phyloP scores from a whole-genome alignment of 1,140 invertebrate genomes.

The Lordiphosa collinella region DNA sequence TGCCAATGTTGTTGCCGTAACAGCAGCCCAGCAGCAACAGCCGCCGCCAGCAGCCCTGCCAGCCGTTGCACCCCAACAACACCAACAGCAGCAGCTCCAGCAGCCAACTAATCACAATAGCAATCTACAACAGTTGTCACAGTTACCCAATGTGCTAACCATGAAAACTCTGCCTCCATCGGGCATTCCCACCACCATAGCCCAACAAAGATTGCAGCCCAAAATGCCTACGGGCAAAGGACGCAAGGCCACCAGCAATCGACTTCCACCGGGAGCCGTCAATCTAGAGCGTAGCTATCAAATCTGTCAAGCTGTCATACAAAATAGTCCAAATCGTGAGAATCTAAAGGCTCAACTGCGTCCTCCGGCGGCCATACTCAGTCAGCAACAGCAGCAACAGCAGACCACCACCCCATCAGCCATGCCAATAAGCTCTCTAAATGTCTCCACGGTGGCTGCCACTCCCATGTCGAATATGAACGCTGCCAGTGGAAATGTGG shows the following conservation, averaged over 20 bases:
- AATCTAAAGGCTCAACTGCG: slow-evolving; percentile 92
- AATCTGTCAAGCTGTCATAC: slow-evolving; percentile 96
- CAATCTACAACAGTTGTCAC: slow-evolving; percentile 23
- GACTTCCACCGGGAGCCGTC: slow-evolving; percentile 91
- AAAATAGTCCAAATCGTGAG: slow-evolving; percentile 93
- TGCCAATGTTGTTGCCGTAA: slow-evolving; percentile 56
- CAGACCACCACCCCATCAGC: slow-evolving; percentile 10
- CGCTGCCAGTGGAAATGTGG: slow-evolving; percentile 33
- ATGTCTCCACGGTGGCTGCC: slow-evolving; percentile 56
- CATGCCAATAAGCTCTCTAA: slow-evolving; percentile 32
- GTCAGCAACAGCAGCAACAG: slow-evolving; percentile 73
- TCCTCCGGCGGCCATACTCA: slow-evolving; percentile 86
- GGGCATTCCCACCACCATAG: slow-evolving; percentile 73
- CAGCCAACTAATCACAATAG: slow-evolving; percentile 32
- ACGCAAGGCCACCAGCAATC: slow-evolving; percentile 82
- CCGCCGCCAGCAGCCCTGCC: slow-evolving; percentile 34
- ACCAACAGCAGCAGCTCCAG: slow-evolving; percentile 20
- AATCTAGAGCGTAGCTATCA: slow-evolving; percentile 96
- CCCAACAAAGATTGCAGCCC: slow-evolving; percentile 77
- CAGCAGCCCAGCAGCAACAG: slow-evolving; percentile 36
- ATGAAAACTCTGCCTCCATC: slow-evolving; percentile 80
- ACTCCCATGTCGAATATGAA: slow-evolving; percentile 50
- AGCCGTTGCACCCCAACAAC: slow-evolving; percentile 21
- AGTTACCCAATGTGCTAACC: slow-evolving; percentile 45
- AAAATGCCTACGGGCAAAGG: slow-evolving; percentile 75